These are phyloP conservation scores for Phyllopteryx taeniolatus DNA, from an alignment of 2,113 vertebrate species.

Conservation along the genomic window DNA sequence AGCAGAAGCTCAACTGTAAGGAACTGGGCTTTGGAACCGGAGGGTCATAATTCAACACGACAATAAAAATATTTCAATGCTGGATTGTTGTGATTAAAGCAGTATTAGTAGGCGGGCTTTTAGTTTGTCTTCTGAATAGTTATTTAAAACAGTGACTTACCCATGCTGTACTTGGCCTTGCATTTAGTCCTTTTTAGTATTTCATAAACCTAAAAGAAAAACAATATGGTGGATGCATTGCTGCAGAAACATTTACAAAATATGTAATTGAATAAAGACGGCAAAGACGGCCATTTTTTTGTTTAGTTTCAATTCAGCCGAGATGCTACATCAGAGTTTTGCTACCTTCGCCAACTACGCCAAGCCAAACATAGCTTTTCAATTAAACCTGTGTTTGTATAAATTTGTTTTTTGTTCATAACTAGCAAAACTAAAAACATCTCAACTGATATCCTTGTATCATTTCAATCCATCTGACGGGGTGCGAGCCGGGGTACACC, in stretches of 20 bases:
- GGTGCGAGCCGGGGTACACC: too few species aligned
- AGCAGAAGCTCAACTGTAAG: too few species aligned
- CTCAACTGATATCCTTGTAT: not conserved
- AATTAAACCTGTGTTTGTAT: not conserved
- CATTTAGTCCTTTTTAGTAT: constrained; percentile 93
- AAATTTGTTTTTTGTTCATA: not conserved
- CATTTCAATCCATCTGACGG: not conserved
- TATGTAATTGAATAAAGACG: not conserved
- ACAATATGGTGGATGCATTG: not conserved
- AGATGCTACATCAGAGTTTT: not conserved
- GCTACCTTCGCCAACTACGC: not conserved
- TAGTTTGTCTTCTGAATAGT: not conserved
- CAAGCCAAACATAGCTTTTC: not conserved
- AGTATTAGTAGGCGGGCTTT: not conserved
- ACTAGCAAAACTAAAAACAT: not conserved
- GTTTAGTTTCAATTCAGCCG: not conserved
- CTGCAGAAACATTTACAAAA: not conserved
- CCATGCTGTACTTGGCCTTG: constrained; percentile 95
- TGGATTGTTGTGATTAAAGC: not conserved
- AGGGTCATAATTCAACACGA: not conserved
- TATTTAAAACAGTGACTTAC: constrained; percentile 71
- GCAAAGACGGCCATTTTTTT: too few species aligned
- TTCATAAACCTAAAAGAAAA: constrained; percentile 83
- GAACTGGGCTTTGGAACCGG: too few species aligned
- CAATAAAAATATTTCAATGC: not conserved